Percentiles rank a stretch among this genome's conserved stretches.
Evolutionary conservation across 2,113 vertebrate species (phyloP).

Genomic region (Amblyopsis rosae): DNA sequence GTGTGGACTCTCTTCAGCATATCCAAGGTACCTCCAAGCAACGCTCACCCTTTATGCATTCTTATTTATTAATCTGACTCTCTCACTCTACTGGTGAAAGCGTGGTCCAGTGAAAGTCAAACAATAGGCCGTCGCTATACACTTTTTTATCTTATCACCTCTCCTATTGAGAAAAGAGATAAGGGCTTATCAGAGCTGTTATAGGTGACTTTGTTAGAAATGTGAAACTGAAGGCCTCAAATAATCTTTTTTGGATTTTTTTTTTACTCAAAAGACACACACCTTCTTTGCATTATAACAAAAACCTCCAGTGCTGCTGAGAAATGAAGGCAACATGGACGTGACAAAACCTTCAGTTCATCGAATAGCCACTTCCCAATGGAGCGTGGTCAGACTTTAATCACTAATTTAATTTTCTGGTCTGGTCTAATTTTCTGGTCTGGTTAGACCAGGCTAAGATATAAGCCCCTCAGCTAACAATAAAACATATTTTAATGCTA

Average conservation of each 20-base stretch:
- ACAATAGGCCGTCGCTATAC: constrained; percentile 30
- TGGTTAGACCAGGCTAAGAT: no score
- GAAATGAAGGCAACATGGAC: no score
- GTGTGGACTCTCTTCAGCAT: constrained; percentile 60
- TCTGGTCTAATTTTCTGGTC: no score
- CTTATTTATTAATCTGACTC: constrained; percentile 72
- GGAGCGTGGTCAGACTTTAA: no score
- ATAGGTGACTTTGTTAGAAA: constrained; percentile 15
- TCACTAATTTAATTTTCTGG: no score
- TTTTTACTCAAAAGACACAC: background rate
- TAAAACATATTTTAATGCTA: no score
- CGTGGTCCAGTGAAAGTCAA: constrained; percentile 52
- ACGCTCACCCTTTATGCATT: constrained; percentile 60
- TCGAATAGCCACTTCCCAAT: no score
- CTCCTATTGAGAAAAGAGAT: background rate
- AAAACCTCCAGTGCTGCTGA: no score
- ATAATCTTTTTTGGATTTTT: background rate
- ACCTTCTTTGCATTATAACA: no score
- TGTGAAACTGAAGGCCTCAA: constrained; percentile 4
- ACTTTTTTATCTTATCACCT: background rate
- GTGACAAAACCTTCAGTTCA: no score
- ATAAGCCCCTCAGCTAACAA: no score
- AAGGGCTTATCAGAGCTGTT: constrained; percentile 4
- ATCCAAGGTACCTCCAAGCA: constrained; percentile 57
- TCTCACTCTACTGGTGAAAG: constrained; percentile 48